A percentile compares a stretch with the other conserved stretches of the same genome.
These are phyloP conservation scores for Odontomachus brunneus DNA, from an alignment of 1,140 invertebrate species.

Conservation along the genomic window DNA sequence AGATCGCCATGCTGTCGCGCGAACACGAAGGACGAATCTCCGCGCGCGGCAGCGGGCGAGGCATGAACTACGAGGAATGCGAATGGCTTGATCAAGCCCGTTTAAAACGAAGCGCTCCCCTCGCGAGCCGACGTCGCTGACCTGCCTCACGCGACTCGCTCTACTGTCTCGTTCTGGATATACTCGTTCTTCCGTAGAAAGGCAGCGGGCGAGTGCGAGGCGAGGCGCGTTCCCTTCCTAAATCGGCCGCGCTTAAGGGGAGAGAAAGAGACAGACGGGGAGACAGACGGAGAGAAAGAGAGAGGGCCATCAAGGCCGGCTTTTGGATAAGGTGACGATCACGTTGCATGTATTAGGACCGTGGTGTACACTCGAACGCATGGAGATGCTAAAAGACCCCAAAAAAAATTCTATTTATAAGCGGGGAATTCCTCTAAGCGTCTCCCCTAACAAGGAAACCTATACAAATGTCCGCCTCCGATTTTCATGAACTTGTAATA, in stretches of 20 bases:
- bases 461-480: too few relatives aligned
- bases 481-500: too few relatives aligned
- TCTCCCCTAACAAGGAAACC: too few relatives aligned
- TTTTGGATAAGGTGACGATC: constrained; percentile 15
- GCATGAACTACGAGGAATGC: constrained; percentile 61
- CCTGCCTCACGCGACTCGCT: constrained; percentile 71
- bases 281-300: neutral
- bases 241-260: constrained; percentile 50
- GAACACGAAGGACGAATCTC: constrained; percentile 44
- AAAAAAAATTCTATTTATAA: too few relatives aligned
- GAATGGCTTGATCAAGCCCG: constrained; percentile 65
- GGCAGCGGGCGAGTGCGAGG: constrained; percentile 5
- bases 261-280: neutral
- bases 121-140: constrained; percentile 66
- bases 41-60: constrained; percentile 13
- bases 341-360: neutral
- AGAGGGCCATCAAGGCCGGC: neutral
- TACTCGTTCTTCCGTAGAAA: constrained; percentile 58
- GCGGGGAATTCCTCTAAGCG: too few relatives aligned
- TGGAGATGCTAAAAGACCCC: too few relatives aligned
- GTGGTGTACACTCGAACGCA: neutral
- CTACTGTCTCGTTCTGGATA: constrained; percentile 55
- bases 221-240: constrained; percentile 55
- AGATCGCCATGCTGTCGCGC: neutral
- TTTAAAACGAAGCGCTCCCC: constrained; percentile 72